These are phyloP conservation scores for Tamandua tetradactyla DNA, from an alignment of 2,797 vertebrate genomes.

Conservation along the genomic window DNA sequence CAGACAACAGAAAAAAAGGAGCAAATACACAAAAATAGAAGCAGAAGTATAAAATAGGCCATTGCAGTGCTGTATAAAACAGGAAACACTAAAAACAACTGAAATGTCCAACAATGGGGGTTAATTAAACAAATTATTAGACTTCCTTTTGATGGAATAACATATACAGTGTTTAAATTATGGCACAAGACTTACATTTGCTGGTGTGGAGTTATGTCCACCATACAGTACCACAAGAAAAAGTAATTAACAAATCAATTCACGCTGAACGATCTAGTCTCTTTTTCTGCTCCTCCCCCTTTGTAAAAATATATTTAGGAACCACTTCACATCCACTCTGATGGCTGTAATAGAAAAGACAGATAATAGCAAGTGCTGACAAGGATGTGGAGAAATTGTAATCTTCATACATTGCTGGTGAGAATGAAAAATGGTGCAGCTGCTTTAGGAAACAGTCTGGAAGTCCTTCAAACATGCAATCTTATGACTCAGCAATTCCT, in stretches of 20 bases:
- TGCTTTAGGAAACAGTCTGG: neutral
- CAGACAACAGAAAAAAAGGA: neutral
- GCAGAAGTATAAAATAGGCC: neutral
- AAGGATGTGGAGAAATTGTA: neutral
- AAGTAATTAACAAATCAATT: neutral
- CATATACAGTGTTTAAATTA: neutral
- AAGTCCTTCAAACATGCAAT: no score
- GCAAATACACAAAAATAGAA: neutral
- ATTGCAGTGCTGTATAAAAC: neutral
- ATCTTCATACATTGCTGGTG: neutral
- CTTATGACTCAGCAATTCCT: neutral
- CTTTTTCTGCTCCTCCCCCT: neutral
- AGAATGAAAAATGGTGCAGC: no score
- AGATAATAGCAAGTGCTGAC: neutral
- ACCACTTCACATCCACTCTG: no score
- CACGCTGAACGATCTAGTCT: neutral
- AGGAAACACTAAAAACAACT: neutral
- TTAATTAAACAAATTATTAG: rapidly evolving
- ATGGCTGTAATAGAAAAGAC: neutral
- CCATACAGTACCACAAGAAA: neutral
- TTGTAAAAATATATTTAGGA: neutral
- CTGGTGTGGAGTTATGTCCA: neutral
- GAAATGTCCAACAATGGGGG: rapidly evolving
- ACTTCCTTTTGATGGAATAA: neutral
- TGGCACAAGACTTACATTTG: neutral